Conservation (phyloP, 2,113 vertebrate species). For the Oenanthe melanoleuca region DNA sequence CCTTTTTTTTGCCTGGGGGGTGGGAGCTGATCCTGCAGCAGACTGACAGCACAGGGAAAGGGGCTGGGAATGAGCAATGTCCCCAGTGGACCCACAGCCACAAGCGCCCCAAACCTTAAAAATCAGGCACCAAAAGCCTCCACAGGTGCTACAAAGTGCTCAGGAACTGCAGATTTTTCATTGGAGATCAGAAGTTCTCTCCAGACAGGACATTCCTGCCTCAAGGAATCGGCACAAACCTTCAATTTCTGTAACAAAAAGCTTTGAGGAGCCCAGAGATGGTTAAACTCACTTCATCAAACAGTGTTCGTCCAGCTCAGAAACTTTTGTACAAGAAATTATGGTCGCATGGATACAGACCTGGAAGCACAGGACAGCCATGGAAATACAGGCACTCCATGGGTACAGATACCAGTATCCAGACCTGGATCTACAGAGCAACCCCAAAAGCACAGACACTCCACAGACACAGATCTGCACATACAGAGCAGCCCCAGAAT, state of each 20-base stretch:
- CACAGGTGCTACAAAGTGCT: not conserved
- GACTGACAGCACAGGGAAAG: not conserved
- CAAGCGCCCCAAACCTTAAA: not conserved
- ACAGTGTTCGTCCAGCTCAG: not conserved
- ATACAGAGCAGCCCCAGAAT: not conserved
- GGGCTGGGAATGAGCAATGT: not conserved
- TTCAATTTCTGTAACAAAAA: not conserved
- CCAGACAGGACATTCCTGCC: not conserved
- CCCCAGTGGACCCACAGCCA: fast-evolving
- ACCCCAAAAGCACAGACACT: not conserved
- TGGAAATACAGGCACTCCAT: not conserved
- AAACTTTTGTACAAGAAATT: not conserved
- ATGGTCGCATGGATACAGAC: fast-evolving
- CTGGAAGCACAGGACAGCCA: not conserved
- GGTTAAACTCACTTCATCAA: not conserved
- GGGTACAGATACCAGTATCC: not conserved
- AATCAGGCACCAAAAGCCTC: not conserved
- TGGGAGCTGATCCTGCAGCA: not conserved
- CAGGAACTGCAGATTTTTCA: not conserved
- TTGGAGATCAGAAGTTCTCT: not conserved
- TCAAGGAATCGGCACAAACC: not conserved
- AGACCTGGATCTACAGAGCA: not conserved
- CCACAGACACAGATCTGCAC: not conserved
- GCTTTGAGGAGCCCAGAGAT: not conserved
- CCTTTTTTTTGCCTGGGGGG: not conserved